Base-by-base conservation (phyloP, 2,113 vertebrate genomes). In the Lanius ludovicianus region DNA sequence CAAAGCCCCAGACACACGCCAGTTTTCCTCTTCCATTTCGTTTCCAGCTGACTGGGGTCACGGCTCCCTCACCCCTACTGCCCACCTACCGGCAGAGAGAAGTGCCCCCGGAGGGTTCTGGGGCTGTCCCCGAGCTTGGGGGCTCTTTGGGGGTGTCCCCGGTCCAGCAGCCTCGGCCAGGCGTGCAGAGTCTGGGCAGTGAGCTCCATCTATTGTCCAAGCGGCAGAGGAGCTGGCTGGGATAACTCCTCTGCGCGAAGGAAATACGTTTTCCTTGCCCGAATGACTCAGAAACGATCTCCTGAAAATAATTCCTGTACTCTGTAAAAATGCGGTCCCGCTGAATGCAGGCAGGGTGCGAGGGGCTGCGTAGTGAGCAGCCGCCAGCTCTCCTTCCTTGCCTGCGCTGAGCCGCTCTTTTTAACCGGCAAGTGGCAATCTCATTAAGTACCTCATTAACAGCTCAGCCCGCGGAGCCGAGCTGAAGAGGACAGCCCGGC, bases 101-200 rank as follows among this genome's bases (percentile, higher is more conserved):
- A 21, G 31, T 33, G 27, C 2, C 3, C 17, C 11, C 23, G 4
- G 20, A 27, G 46, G 37, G 33, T 53, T 31, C 37, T 2, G 24
- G 37, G 30, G 37, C 76, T 79, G 21, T 33, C 13, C n/a, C 12
- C 24, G 1, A 0, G 6, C 50, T 17, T 4, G 1, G 27, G 5
- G 16, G n/a, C n/a, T 67, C 13, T 49, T 7, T 2, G 6, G 5
- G 31, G 33, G 6, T 7, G 7, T 52, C 10, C 9, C 21, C 3
- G 0, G 9, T 2, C 9, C 19, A 0, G n/a, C 5, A 2, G 33
- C 30, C 59, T 22, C 1, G 2, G 56, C 37, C n/a, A 1, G 35
- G 33, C 27, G 7, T 3, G 50, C 1, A 1, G 23, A 10, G 28
- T n/a, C 27, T 30, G 67, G 50, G 44, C 9, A 6, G 20, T 60